Evolutionary conservation across 2,797 vertebrate genomes (phyloP), one percentile per base, ranked within the genome.

Genomic region (Adrianichthys oophorus): DNA sequence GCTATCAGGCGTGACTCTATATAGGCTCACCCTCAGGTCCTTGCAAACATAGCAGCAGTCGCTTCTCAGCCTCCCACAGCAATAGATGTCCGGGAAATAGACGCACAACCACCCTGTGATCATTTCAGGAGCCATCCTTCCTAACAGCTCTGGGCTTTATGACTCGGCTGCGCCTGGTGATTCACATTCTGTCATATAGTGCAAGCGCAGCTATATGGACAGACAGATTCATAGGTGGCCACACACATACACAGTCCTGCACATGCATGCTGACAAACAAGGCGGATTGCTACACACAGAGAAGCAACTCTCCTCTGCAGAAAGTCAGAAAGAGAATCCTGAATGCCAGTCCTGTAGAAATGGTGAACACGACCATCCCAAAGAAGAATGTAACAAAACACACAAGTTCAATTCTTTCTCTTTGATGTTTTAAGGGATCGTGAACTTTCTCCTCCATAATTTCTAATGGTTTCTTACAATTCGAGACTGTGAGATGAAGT

Each of bases 61-160:
- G 52, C 76, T 59, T 79, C 50, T 68, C 79, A 68, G 76, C 79
- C 84, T 78, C 74, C 75, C 68, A 70, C 71, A 16, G 71, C 52
- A 79, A 87, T 59, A 61, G 71, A 72, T 74, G 72, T 53, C 80
- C 52, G 70, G 71, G 68, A 83, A 82, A 85, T 81, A 78, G 79
- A 76, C 80, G 80, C 16, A 54, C 63, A 77, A 74, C 73, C 52
- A 68, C 78, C 62, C 76, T 78, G 84, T 85, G 85, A 90, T 90
- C 82, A 86, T 87, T 87, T 74, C 83, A 64, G 79, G 66, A 86
- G 80, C 87, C 85, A 80, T 88, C 85, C 79, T 63, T 65, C 78
- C 81, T 87, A 89, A 88, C 85, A 80, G 85, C 85, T 81, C 70
- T 59, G 79, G 82, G 79, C 82, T 87, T 88, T 88, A 88, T 88